These are phyloP conservation scores for Bombus impatiens DNA, from an alignment of 1,140 invertebrate genomes.

Conservation along the genomic window DNA sequence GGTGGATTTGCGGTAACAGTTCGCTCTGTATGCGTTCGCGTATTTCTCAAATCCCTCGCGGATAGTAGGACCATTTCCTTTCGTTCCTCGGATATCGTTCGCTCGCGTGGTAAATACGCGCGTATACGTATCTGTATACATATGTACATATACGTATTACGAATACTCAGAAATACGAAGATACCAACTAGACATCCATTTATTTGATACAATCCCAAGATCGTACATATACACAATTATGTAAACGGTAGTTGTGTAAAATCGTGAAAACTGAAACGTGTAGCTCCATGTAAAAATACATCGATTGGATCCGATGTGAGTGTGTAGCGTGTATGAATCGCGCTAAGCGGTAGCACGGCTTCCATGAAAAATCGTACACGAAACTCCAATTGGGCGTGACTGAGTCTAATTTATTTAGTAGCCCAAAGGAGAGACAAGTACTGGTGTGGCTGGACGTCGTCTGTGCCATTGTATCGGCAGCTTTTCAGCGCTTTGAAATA, in stretches of 20 bases:
- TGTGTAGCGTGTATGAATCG: background rate
- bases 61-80: constrained; percentile 17
- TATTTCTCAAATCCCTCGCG: constrained; percentile 42
- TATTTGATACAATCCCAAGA: background rate
- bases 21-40: constrained; percentile 38
- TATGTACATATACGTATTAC: background rate
- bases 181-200: background rate
- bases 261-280: background rate
- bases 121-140: background rate
- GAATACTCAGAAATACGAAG: constrained; percentile 31
- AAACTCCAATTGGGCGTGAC: constrained; percentile 62
- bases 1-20: constrained; percentile 47
- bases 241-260: background rate
- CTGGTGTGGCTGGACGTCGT: constrained; percentile 9
- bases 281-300: background rate
- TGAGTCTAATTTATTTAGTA: constrained; percentile 71
- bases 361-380: constrained; percentile 36
- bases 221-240: background rate
- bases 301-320: background rate
- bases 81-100: constrained; percentile 1
- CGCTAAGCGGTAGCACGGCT: background rate
- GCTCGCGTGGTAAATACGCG: constrained; percentile 17
- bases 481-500: constrained; percentile 71
- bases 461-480: constrained; percentile 67
- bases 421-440: constrained; percentile 54